These are phyloP conservation scores for Chrysodeixis includens DNA, from an alignment of 2,888 invertebrate genomes.

Conservation along the genomic window DNA sequence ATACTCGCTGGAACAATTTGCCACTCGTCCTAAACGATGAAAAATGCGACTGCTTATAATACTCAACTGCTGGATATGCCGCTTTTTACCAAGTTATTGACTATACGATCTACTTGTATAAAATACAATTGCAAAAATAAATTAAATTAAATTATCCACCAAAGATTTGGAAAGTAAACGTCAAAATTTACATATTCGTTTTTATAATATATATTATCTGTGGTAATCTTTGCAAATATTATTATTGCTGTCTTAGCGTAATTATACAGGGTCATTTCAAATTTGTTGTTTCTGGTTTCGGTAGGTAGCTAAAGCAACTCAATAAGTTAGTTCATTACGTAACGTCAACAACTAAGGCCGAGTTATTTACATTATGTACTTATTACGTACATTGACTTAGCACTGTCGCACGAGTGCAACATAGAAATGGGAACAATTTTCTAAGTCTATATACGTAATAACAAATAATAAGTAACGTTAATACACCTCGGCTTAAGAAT, in stretches of 20 bases:
- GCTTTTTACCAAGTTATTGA: constrained; percentile 44
- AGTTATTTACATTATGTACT: not conserved
- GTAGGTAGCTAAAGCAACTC: constrained; percentile 48
- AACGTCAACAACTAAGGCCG: not conserved
- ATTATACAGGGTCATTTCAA: constrained; percentile 58
- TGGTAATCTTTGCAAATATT: constrained; percentile 47
- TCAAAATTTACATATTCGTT: constrained; percentile 53
- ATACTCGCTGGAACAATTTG: constrained; percentile 65
- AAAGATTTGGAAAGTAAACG: constrained; percentile 70
- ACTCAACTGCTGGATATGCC: constrained; percentile 63
- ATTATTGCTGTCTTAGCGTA: constrained; percentile 54
- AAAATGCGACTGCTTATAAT: constrained; percentile 62
- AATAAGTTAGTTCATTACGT: constrained; percentile 23
- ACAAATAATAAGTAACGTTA: constrained; percentile 23
- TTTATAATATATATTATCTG: constrained; percentile 44
- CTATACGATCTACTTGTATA: constrained; percentile 33
- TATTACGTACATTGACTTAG: constrained; percentile 2
- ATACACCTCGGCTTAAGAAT: constrained; percentile 15
- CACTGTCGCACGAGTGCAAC: not conserved
- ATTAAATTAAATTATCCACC: constrained; percentile 68
- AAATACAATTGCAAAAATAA: constrained; percentile 37
- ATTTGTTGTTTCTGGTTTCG: constrained; percentile 56
- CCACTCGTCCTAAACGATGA: constrained; percentile 65
- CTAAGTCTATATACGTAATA: constrained; percentile 44
- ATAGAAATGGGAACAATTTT: constrained; percentile 3